Evolutionary conservation across 2,888 invertebrate genomes (phyloP), one percentile per base, ranked within the genome.

Genomic region (Sinhomidia bicolor): DNA sequence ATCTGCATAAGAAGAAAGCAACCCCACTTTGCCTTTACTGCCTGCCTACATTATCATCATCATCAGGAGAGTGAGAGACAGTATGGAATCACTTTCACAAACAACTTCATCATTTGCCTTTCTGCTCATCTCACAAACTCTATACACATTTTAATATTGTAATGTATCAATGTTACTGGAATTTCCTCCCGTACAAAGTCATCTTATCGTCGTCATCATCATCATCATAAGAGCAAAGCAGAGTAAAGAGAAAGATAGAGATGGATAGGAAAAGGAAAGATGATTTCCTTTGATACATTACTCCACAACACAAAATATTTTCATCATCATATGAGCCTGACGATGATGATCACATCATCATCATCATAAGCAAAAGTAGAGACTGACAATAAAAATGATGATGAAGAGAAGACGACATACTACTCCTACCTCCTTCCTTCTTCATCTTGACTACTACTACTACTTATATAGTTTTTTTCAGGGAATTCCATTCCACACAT

Each of bases 351-450:
- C 71, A 47, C 26, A 12, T 60, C 10, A 51, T 47, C 23, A 47
- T 74, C 71, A 47, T 47, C 71, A 54, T 32, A 44, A 41, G 68
- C n/a, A n/a, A n/a, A 68, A 41, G 41, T 20, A 68, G 47, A 60
- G 47, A 60, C 78, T 85, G 85, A 85, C 78, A 85, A 85, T 85
- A 85, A 85, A 78, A 84, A 84, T 76, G 85, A 78, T 84, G 74
- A 84, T 85, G 76, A 78, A 60, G 51, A 78, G 76, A 78, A 60
- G 51, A 78, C 65, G 78, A 78, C 84, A 76, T 62, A 62, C 71
- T 62, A 62, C 71, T 29, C 6, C 54, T 78, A 76, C 84, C 84
- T 62, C 60, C 23, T 83, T 47, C 20, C 57, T 41, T 26, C n/a
- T n/a, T n/a, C n/a, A n/a, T n/a, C n/a, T n/a, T n/a, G n/a, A n/a